Base-by-base conservation (phyloP, 2,113 vertebrate species). In the Notothenia rossii region DNA sequence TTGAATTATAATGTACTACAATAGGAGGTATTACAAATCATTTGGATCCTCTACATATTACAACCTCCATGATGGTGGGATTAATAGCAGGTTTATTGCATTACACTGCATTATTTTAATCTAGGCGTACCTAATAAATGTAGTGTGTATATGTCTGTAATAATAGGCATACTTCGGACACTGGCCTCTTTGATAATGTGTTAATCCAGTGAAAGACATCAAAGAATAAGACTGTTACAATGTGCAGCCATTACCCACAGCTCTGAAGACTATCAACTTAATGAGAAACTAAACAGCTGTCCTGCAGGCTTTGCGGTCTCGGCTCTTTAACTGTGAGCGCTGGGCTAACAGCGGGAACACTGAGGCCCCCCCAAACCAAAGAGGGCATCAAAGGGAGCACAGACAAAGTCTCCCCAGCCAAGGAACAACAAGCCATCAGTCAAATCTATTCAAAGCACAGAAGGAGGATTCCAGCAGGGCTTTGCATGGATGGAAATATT, bases 381-480 rank as follows among this genome's bases (percentile, higher is more conserved):
- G 56, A 40, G 46, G 15, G 25, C 50, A 48, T 45, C 48, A 51
- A 43, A 64, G 36, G 53, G 61, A 69, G 67, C 46, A 43, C 64
- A 78, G 59, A 79, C 81, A 83, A 80, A 63, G 77, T 73, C n/a
- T 22, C 54, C 48, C 70, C 45, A 36, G 33, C 22, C 22, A 18
- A 83, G 67, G 15, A 83, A 53, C 77, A 84, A 77, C 76, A 71
- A 55, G 48, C 55, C 72, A 77, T 86, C 83, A 79, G 85, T 82
- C 87, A 86, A 84, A 86, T 75, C 82, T 76, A 84, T 81, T 88
- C 79, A 88, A 80, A 86, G 71, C 78, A 18, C 69, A 54, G 60
- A 60, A 66, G 63, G 49, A 69, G 80, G 68, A 67, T 62, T 82
- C 76, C 67, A 68, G 76, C 54, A 33, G 63, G 40, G 75, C 60